phyloP scores from a whole-genome alignment of 2,888 invertebrate genomes.

The Napeogenes inachia region DNA sequence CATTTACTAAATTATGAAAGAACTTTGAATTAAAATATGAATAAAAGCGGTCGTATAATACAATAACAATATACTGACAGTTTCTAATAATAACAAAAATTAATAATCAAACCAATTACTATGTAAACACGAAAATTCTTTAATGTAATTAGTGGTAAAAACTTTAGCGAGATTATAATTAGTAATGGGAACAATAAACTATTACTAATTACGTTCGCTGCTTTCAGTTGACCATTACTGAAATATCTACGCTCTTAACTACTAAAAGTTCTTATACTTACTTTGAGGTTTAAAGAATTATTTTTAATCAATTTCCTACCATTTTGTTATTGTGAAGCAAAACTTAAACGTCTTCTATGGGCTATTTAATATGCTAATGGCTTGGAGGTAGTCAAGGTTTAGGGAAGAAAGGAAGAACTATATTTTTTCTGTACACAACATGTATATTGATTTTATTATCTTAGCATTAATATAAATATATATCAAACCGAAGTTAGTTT shows the following conservation, averaged over 20 bases:
- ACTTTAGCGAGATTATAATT: slow-evolving; percentile 19
- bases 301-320: background rate
- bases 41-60: too few species aligned
- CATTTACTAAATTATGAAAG: too few species aligned
- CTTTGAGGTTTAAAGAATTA: background rate
- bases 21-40: too few species aligned
- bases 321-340: background rate
- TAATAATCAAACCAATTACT: background rate
- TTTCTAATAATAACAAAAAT: background rate
- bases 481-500: too few species aligned
- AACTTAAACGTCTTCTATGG: too few species aligned
- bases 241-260: background rate
- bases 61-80: background rate
- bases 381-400: too few species aligned
- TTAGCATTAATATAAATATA: too few species aligned
- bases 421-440: too few species aligned
- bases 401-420: too few species aligned
- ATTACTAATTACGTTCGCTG: slow-evolving; percentile 19
- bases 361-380: too few species aligned
- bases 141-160: slow-evolving; percentile 19
- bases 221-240: slow-evolving; percentile 8
- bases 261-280: background rate
- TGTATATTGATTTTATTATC: too few species aligned
- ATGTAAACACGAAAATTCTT: slow-evolving; percentile 17
- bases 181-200: slow-evolving; percentile 17